Conservation (phyloP, 2,888 invertebrate genomes). For the Pseudococcus jackbeardsleyi region DNA sequence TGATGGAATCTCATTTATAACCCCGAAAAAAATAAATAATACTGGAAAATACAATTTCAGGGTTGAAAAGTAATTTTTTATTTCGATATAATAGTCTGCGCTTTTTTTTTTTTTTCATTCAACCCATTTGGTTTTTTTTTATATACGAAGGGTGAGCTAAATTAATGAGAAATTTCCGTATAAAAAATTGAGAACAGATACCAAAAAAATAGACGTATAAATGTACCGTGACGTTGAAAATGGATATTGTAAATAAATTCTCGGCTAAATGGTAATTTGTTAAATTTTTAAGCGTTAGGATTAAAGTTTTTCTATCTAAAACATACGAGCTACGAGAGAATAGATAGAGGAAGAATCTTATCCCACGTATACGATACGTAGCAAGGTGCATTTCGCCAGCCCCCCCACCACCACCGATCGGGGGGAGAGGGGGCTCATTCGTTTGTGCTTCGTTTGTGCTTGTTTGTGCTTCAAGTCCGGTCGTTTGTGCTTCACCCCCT, state of each 20-base stretch:
- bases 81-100: conserved; percentile 21
- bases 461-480: too few relatives aligned
- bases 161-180: conserved; percentile 49
- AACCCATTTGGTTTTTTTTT: conserved; percentile 20
- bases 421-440: too few relatives aligned
- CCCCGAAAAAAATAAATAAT: conserved; percentile 7
- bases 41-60: conserved; percentile 43
- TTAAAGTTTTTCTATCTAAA: conserved; percentile 35
- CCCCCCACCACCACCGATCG: too few relatives aligned
- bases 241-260: conserved; percentile 40
- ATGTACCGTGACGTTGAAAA: conserved; percentile 27
- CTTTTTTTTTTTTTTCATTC: conserved; percentile 6
- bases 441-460: too few relatives aligned
- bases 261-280: conserved; percentile 29
- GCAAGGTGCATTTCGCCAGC: too few relatives aligned
- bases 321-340: not conserved
- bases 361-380: not conserved
- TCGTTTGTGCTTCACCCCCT: too few relatives aligned
- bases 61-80: conserved; percentile 57
- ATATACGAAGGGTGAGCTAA: conserved; percentile 39
- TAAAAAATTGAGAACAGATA: conserved; percentile 48
- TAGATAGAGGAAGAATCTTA: not conserved
- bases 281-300: conserved; percentile 5
- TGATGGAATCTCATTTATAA: conserved; percentile 43
- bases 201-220: conserved; percentile 36